Conservation (phyloP, 2,888 invertebrate genomes). For the Drosophila borealis region DNA sequence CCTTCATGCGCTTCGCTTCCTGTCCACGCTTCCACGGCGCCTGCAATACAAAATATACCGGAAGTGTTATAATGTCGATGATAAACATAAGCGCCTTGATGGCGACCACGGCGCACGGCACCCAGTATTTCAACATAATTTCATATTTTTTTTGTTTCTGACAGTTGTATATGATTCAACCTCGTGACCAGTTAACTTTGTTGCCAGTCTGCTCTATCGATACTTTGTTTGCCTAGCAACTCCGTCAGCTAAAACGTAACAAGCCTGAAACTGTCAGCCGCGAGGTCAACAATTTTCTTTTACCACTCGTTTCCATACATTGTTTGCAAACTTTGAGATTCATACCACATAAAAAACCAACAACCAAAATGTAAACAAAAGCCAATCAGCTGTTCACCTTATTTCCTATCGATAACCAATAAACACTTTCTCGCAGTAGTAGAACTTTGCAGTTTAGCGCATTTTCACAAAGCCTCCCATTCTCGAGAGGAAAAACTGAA, state of each 20-base stretch:
- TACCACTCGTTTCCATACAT: too few species aligned
- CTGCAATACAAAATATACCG: conserved; percentile 94
- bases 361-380: too few species aligned
- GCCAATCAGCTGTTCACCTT: too few species aligned
- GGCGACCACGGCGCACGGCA: conserved; percentile 89
- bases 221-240: not conserved
- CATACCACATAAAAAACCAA: too few species aligned
- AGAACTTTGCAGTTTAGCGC: too few species aligned
- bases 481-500: too few species aligned
- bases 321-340: too few species aligned
- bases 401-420: too few species aligned
- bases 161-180: not conserved
- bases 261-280: not conserved
- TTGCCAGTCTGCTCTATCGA: not conserved
- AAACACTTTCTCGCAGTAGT: too few species aligned
- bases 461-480: too few species aligned
- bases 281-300: too few species aligned
- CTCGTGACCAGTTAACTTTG: not conserved
- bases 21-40: conserved; percentile 93
- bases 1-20: conserved; percentile 91
- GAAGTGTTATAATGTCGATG: conserved; percentile 95
- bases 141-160: conserved; percentile 1
- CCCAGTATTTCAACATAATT: conserved; percentile 86
- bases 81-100: conserved; percentile 92
- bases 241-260: not conserved